Percentiles rank a stretch among this genome's conserved stretches.
phyloP scores from a whole-genome alignment of 2,113 vertebrate species.

The Otus sunia region DNA sequence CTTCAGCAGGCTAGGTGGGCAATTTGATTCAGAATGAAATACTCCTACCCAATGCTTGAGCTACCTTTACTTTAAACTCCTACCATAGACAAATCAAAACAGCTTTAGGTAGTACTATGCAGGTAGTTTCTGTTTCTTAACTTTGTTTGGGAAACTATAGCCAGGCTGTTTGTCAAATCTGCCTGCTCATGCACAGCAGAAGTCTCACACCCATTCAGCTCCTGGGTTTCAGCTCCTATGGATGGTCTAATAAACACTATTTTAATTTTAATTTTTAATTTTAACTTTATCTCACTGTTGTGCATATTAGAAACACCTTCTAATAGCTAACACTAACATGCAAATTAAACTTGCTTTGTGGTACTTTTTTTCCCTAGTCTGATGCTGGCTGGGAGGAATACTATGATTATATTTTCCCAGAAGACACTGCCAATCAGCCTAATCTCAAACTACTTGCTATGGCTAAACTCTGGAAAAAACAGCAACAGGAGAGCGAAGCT shows the following conservation, averaged over 20 bases:
- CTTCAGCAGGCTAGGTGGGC: too few relatives aligned
- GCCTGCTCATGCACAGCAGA: background rate
- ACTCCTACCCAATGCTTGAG: background rate
- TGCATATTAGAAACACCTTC: background rate
- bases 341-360: background rate
- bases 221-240: background rate
- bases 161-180: background rate
- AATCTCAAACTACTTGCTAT: conserved; percentile 97
- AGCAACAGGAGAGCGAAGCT: conserved; percentile 77
- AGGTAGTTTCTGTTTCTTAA: background rate
- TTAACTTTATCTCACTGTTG: background rate
- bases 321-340: rapidly evolving
- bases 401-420: conserved; percentile 98
- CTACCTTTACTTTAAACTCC: background rate
- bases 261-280: too few relatives aligned
- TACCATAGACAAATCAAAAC: background rate
- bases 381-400: conserved; percentile 98
- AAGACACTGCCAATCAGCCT: conserved; percentile 96
- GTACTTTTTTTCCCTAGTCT: conserved; percentile 73
- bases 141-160: background rate
- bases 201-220: background rate
- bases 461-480: conserved; percentile 98
- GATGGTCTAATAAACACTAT: background rate
- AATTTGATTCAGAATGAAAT: background rate
- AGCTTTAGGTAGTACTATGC: background rate